These are phyloP conservation scores for Diuraphis noxia DNA, from an alignment of 1,140 invertebrate genomes.

Conservation along the genomic window DNA sequence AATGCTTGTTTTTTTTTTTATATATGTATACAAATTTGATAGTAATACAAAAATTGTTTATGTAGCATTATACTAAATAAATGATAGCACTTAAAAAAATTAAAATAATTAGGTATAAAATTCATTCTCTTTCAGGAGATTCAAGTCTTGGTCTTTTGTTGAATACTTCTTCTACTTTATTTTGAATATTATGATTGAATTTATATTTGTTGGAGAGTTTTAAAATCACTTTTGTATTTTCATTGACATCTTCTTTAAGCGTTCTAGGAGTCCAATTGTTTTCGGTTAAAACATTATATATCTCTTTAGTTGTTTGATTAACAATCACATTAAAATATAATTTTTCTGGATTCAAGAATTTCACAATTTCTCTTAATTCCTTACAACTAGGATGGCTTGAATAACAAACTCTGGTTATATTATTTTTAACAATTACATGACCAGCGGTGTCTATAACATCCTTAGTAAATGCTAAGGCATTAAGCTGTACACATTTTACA, in stretches of 20 bases:
- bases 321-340: slow-evolving; percentile 25
- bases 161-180: not conserved
- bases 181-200: not conserved
- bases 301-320: slow-evolving; percentile 10
- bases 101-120: not conserved
- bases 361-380: not conserved
- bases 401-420: not conserved
- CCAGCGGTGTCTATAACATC: not conserved
- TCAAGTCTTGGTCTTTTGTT: not conserved
- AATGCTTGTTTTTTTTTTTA: not conserved
- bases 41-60: not conserved
- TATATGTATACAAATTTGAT: not conserved
- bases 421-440: not conserved
- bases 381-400: not conserved
- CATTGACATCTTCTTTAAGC: not conserved
- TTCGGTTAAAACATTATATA: not conserved
- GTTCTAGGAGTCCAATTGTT: not conserved
- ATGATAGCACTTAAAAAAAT: not conserved
- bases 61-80: not conserved
- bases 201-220: not conserved
- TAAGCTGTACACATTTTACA: slow-evolving; percentile 18
- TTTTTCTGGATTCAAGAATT: not conserved
- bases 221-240: not conserved
- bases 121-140: not conserved
- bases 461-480: not conserved